These are phyloP conservation scores for Drosophila prolongata DNA, from an alignment of 2,888 invertebrate genomes.

Conservation along the genomic window DNA sequence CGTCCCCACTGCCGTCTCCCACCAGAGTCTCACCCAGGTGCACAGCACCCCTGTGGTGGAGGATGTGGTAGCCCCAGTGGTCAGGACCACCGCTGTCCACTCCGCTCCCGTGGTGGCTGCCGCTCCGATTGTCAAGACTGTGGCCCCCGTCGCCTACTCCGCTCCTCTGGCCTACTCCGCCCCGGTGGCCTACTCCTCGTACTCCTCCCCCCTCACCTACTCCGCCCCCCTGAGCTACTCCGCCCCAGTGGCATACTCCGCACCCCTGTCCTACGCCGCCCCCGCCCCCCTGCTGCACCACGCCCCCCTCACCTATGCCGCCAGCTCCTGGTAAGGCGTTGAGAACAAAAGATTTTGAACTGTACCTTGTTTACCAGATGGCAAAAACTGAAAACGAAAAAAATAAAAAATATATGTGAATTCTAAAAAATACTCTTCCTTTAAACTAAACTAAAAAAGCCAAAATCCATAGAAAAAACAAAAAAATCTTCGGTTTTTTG, in stretches of 20 bases:
- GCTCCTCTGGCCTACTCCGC: slow-evolving; percentile 66
- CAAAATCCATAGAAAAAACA: no score
- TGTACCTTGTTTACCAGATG: slow-evolving; percentile 48
- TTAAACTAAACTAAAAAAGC: no score
- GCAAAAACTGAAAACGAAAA: slow-evolving; percentile 31
- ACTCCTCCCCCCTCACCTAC: slow-evolving; percentile 41
- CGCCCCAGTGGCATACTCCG: slow-evolving; percentile 41
- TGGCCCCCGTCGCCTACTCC: slow-evolving; percentile 58
- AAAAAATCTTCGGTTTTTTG: no score
- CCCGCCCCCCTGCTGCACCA: slow-evolving; percentile 55
- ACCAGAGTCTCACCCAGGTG: slow-evolving; percentile 86
- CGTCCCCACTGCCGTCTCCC: slow-evolving; percentile 85
- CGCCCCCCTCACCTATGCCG: slow-evolving; percentile 61
- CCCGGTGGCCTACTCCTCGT: slow-evolving; percentile 55
- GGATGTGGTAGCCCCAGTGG: slow-evolving; percentile 80
- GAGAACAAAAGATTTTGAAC: slow-evolving; percentile 74
- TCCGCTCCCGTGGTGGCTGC: slow-evolving; percentile 49
- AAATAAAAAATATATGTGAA: slow-evolving; percentile 26
- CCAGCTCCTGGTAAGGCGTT: slow-evolving; percentile 69
- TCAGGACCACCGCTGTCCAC: slow-evolving; percentile 67
- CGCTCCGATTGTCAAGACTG: slow-evolving; percentile 38
- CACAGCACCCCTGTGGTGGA: slow-evolving; percentile 82
- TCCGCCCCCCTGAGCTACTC: slow-evolving; percentile 63
- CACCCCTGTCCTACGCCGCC: slow-evolving; percentile 15
- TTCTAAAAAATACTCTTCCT: not conserved